Base-by-base conservation (phyloP, 1,140 invertebrate species). In the Meloidogyne floridensis region DNA sequence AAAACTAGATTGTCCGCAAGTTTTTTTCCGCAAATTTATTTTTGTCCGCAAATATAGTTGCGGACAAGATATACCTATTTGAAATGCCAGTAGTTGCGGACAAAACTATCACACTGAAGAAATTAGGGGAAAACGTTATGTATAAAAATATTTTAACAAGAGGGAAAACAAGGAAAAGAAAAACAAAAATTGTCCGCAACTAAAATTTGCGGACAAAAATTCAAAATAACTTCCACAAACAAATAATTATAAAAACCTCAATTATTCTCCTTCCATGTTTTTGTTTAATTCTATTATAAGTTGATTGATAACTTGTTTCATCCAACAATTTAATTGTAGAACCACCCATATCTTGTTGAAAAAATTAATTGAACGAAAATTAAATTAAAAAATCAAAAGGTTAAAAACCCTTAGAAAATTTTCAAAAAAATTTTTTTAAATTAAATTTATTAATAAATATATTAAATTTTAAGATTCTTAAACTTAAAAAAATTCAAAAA, bases 261-360 rank as follows among this genome's bases (percentile, higher is more conserved):
- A 74, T 59, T 73, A 80, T 80, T 59, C 42, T 32, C 53, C 43
- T 56, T 10, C 74, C 80, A 42, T 70, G 70, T 13, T 47, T 18
- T 7, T 70, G 10, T 54, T 81, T 81, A 42, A 81, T 80, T 70
- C 47, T 51, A 20, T 70, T 72, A 72, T 80, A 80, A 47, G 78
- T 80, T 9, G 43, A 72, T 11, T 32, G 20, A 54, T 80, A 80
- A 74, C 47, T 54, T 32, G 47, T 8, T 20, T 74, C 78, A 71
- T 80, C 72, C 18, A 80, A 72, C 8, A 80, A 20, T 43, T 43
- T 8, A 72, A 72, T 42, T 51, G 72, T 43, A 11, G 71, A 47
- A 47, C n/a, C 0, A 72, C 32, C 15, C 20, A 72, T n/a, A 9
- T 1, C 18, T 42, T 72, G 18, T n/a, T 42, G 2, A 15, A 51